phyloP scores from a whole-genome alignment of 2,113 vertebrate genomes.

The Trematomus loennbergii region DNA sequence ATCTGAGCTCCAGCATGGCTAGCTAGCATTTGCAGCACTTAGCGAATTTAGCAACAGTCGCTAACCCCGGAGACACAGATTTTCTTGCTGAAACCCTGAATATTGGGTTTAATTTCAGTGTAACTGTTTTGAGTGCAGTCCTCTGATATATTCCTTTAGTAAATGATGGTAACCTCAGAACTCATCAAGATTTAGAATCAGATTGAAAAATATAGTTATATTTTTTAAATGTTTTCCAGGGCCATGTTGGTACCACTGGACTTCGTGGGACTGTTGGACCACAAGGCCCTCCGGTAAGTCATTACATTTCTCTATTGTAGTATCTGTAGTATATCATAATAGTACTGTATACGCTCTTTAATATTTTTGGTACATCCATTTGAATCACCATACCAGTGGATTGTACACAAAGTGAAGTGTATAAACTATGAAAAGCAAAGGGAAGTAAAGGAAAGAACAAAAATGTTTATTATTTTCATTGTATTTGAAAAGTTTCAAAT shows the following conservation, averaged over 20 bases:
- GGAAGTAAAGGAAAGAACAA: not conserved
- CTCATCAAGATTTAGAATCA: not conserved
- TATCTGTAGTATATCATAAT: not conserved
- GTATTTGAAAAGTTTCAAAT: not conserved
- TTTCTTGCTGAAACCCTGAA: no score
- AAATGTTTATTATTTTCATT: not conserved
- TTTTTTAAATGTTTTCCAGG: slow-evolving; percentile 83
- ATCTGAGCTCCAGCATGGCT: no score
- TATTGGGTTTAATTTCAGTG: no score
- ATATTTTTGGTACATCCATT: not conserved
- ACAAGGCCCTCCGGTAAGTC: slow-evolving; percentile 92
- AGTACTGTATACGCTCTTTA: not conserved
- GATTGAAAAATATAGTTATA: not conserved
- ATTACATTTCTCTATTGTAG: not conserved
- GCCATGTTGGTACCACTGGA: slow-evolving; percentile 88
- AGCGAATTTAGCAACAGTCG: no score
- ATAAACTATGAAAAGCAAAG: not conserved
- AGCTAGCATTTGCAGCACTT: no score
- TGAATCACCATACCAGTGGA: not conserved
- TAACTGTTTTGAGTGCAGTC: no score
- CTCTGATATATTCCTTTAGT: not conserved
- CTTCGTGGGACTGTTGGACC: slow-evolving; percentile 90
- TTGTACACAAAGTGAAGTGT: not conserved
- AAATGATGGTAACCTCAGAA: not conserved
- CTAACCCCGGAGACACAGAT: no score